phyloP scores from a whole-genome alignment of 2,888 invertebrate species.

The Glomeris marginata region DNA sequence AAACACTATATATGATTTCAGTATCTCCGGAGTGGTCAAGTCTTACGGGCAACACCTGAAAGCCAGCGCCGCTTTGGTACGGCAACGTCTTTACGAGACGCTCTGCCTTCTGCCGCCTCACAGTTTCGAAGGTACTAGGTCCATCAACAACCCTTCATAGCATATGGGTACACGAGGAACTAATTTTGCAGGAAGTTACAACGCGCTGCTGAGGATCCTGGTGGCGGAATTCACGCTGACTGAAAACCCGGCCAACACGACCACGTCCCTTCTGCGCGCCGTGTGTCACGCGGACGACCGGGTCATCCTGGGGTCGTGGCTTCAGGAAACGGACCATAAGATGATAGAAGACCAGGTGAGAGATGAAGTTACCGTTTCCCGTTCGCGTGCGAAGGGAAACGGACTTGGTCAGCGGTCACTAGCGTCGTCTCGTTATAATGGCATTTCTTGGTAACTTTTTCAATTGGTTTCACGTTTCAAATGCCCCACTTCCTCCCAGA shows the following conservation, averaged over 20 bases:
- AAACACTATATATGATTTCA: too few species aligned
- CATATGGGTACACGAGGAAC: background rate
- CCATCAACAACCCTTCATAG: background rate
- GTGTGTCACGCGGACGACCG: slow-evolving; percentile 79
- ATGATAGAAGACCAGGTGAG: slow-evolving; percentile 91
- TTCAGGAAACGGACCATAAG: slow-evolving; percentile 90
- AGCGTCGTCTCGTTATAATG: too few species aligned
- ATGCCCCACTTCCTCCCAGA: slow-evolving; percentile 33
- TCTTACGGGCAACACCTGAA: slow-evolving; percentile 83
- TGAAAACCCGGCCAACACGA: slow-evolving; percentile 83
- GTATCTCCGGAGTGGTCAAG: slow-evolving; percentile 68
- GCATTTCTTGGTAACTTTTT: too few species aligned
- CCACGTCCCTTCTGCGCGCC: slow-evolving; percentile 63
- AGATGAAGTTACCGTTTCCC: background rate
- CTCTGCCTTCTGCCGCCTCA: slow-evolving; percentile 58
- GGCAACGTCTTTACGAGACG: slow-evolving; percentile 82
- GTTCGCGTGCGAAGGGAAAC: too few species aligned
- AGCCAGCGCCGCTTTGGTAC: slow-evolving; percentile 83
- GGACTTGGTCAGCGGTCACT: too few species aligned
- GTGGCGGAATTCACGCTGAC: slow-evolving; percentile 87
- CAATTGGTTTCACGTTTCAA: slow-evolving; percentile 2
- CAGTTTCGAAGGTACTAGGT: slow-evolving; percentile 57
- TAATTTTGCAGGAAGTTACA: slow-evolving; percentile 53
- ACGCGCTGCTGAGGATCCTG: slow-evolving; percentile 72
- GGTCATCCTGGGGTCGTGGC: slow-evolving; percentile 83